Percentiles rank a stretch among this genome's conserved stretches.
These are phyloP conservation scores for western clawed frog (Xenopus tropicalis) DNA, from an alignment of 2,113 vertebrate species.

Conservation along the genomic window DNA sequence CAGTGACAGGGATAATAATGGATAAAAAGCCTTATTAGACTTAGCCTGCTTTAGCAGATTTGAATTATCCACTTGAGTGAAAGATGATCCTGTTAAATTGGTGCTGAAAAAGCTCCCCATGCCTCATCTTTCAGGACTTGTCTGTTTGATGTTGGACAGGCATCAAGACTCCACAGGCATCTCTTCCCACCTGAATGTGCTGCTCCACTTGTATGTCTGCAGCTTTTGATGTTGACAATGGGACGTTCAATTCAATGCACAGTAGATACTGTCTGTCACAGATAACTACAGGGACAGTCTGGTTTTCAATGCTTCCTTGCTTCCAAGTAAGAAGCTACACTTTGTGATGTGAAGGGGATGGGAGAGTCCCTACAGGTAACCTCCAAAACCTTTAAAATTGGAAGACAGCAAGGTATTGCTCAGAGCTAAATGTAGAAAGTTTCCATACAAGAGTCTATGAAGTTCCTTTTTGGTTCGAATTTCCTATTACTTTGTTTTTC, in stretches of 20 bases:
- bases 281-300: constrained; percentile 30
- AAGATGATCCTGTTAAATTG: constrained; percentile 47
- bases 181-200: constrained; percentile 40
- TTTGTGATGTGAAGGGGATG: constrained; percentile 7
- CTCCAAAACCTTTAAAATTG: constrained; percentile 13
- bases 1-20: constrained; percentile 44
- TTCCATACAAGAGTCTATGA: constrained; percentile 17
- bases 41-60: constrained; percentile 39
- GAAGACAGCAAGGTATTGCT: constrained; percentile 22
- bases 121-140: constrained; percentile 38
- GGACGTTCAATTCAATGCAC: constrained; percentile 29
- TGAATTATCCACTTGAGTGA: constrained; percentile 46
- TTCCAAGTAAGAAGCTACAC: constrained; percentile 11
- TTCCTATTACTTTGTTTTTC: constrained; percentile 21
- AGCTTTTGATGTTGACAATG: constrained; percentile 40
- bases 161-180: constrained; percentile 38
- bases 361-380: constrained; percentile 17
- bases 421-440: constrained; percentile 7
- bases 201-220: constrained; percentile 24
- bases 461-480: background rate
- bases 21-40: constrained; percentile 45
- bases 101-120: constrained; percentile 36
- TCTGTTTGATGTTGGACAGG: constrained; percentile 45
- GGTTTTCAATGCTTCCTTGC: constrained; percentile 30
- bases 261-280: constrained; percentile 34